Evolutionary conservation across 2,113 vertebrate species (phyloP), one percentile per base, ranked within the genome.

Genomic region (Alethe diademata): DNA sequence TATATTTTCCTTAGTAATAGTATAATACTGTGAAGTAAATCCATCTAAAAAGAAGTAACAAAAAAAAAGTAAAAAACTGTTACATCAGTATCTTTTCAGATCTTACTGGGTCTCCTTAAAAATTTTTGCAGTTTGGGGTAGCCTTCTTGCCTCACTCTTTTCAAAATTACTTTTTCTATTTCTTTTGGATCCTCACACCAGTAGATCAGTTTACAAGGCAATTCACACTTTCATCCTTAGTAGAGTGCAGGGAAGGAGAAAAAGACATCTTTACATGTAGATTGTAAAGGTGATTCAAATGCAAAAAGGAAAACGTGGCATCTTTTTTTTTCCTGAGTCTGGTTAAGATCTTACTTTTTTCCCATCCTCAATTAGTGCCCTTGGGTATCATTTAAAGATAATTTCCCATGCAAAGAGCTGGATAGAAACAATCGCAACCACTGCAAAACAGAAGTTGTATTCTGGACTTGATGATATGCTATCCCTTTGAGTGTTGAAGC

Each of bases 51-150:
- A 12, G 7, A 88, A 40, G 3, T 36, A 31, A 16, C 7, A 31
- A 33, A 20, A 50, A 56, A 62, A 28, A 71, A 45, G 12, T 38
- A 64, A n/a, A 3, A 5, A 80, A 16, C 10, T 50, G 1, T 66
- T 71, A 2, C 7, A 78, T 73, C 19, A 43, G 11, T 57, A 25
- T 64, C 3, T 87, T 86, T 84, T 81, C 4, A 70, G 65, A 73
- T 70, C 25, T 57, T 54, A 8, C 8, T 87, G 11, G 1, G 6
- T 35, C 3, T 74, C 10, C 54, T 6, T 3, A n/a, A 40, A 50
- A 2, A 0, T 4, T 8, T 40, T 54, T 57, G 13, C 11, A 23
- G 1, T 69, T 82, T 47, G 3, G 5, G 4, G 2, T 58, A 58
- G 48, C 22, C 13, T 73, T 9, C 28, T 80, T 81, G 5, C 12